Conservation (phyloP, 2,113 vertebrate genomes). For the Scatophagus argus region DNA sequence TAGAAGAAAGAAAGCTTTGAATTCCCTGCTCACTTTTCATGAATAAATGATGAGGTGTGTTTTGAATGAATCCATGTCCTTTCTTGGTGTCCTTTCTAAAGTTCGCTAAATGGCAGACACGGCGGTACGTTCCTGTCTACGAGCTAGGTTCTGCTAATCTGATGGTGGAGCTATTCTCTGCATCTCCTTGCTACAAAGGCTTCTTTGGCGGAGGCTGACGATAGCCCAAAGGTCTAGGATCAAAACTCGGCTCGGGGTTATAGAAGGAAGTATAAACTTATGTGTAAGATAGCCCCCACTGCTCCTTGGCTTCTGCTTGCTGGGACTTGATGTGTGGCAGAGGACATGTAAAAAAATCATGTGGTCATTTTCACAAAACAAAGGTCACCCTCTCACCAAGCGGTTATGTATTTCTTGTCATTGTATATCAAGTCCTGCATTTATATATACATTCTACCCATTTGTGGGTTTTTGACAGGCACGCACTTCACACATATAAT, state of each 20-base stretch:
- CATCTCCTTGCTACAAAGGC: conserved; percentile 25
- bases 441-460: background rate
- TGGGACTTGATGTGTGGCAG: background rate
- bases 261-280: background rate
- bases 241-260: background rate
- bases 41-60: conserved; percentile 76
- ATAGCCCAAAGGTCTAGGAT: conserved; percentile 38
- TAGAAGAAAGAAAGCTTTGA: conserved; percentile 66
- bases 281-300: background rate
- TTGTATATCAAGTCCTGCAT: background rate
- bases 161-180: conserved; percentile 46
- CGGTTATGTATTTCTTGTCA: background rate
- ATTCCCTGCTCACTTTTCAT: conserved; percentile 68
- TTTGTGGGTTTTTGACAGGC: conserved; percentile 16
- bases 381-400: conserved; percentile 2
- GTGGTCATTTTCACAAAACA: background rate
- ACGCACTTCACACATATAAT: conserved; percentile 53
- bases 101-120: conserved; percentile 75
- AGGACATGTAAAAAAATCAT: too few relatives aligned
- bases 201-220: background rate
- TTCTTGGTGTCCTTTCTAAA: conserved; percentile 74
- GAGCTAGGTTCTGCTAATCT: conserved; percentile 66
- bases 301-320: background rate
- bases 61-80: conserved; percentile 73
- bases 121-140: conserved; percentile 17